Base-by-base conservation (phyloP, 2,113 vertebrate genomes). In the Poeciliopsis turrubarensis region DNA sequence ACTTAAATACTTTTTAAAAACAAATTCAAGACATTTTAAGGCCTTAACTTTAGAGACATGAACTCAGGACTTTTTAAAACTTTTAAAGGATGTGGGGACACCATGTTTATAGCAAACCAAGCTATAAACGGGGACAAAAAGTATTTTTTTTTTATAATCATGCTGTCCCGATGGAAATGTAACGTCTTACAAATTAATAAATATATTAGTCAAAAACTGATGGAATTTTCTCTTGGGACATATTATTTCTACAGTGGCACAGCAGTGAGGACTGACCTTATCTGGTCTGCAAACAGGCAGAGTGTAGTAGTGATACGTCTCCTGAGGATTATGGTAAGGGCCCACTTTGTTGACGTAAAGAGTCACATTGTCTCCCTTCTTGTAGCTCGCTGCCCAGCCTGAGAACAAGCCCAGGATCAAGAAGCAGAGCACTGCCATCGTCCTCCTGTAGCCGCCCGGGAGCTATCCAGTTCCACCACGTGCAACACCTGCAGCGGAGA, bases 341-440 rank as follows among this genome's bases (percentile, higher is more conserved):
- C 97, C 97, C 69, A 98, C 97, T 94, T 97, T 98, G 93, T 97
- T 97, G 83, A 98, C 97, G 75, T 96, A 98, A 0, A 98, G 89
- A 79, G 94, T 93, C 61, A 98, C 95, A 0, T 94, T 92, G 70
- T 96, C 95, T 15, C 96, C 96, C 15, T 77, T 73, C 78, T 96
- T 94, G 86, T 95, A 97, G 84, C 89, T 93, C 37, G 85, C 84
- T 37, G 93, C 88, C 70, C 90, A 92, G 78, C 92, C 87, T 7
- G 92, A 89, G 73, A 94, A 65, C 22, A 92, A 69, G 78, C 87
- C 85, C 74, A 96, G 82, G 44, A 95, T 82, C 70, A 94, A 82
- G 75, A 92, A n/a, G 73, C 87, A 83, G 83, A 77, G 86, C 75
- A 86, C 84, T 31, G 60, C 78, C 86, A 87, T 87, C 34, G 32